phyloP scores from a whole-genome alignment of 1,140 invertebrate genomes.

The Bombus terrestris region DNA sequence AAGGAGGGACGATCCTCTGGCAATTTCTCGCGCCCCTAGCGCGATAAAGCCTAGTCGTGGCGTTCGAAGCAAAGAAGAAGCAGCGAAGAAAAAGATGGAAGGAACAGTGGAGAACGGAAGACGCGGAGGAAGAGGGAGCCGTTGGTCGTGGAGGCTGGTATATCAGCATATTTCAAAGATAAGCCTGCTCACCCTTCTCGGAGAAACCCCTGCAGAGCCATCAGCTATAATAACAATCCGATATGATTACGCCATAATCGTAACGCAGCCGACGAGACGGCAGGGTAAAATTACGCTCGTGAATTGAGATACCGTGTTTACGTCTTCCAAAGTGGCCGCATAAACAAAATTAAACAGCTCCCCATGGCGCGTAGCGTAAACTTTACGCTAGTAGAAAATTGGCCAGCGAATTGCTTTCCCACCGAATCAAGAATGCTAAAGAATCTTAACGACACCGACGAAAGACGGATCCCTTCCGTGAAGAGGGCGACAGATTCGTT shows the following conservation, averaged over 20 bases:
- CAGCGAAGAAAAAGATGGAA: conserved; percentile 35
- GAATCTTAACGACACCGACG: background rate
- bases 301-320: conserved; percentile 83
- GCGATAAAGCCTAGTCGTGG: conserved; percentile 63
- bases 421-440: background rate
- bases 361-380: background rate
- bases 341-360: conserved; percentile 82
- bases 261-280: conserved; percentile 73
- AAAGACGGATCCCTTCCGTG: no score
- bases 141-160: conserved; percentile 64
- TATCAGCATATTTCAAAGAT: conserved; percentile 83
- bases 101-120: conserved; percentile 6
- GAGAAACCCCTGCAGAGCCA: conserved; percentile 75
- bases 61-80: conserved; percentile 19
- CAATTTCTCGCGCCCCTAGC: conserved; percentile 59
- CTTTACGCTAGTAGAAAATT: conserved; percentile 22
- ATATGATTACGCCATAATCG: conserved; percentile 83
- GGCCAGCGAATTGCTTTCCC: background rate
- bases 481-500: no score
- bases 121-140: conserved; percentile 7
- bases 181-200: conserved; percentile 74
- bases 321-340: conserved; percentile 80
- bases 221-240: conserved; percentile 83
- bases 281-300: conserved; percentile 79
- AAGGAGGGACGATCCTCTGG: conserved; percentile 50